Evolutionary conservation across 92 coral and sea anemone species (phyloP), one percentile per base, ranked within the genome.

Genomic region (Siderastrea siderea): DNA sequence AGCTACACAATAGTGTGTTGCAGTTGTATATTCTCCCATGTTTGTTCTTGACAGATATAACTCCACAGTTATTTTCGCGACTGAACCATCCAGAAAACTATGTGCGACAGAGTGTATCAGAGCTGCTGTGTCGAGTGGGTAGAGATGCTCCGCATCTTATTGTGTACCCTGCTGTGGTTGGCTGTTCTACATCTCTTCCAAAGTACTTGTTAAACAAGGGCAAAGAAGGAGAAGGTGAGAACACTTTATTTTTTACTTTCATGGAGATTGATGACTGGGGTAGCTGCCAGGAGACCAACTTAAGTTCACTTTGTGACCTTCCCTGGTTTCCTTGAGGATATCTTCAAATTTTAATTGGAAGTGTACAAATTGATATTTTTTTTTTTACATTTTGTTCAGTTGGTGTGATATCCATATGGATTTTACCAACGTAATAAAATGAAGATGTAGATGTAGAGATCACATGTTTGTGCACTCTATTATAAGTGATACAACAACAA

Each of bases 81-180:
- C 96, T 97, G 68, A 97, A 97, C 49, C 99, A 97, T 72, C 99
- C 99, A 55, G 99, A 97, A 77, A 91, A 88, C 46, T 97, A 97
- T 63, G 99, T 97, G 7, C 94, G 99, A 48, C 98, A 97, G 81
- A 87, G 98, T 72, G 99, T 97, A 47, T 94, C 99, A 13, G 99
- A 97, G 77, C 86, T 97, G 81, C 91, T 97, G 75, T 97, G 99
- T 73, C 98, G 99, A 62, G 96, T 97, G 48, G 98, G 97, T 12
- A 87, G 87, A 83, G 99, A 97, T 87, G 98, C 99, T 16, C 98
- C 99, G 5, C 99, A 97, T 76, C 93, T 97, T 78, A 95, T 97
- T 67, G 95, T 94, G 15, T 97, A 95, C 84, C 98, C 99, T 47
- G 99, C 99, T 15, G 95, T 97, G 45, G 99, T 97, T 4, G 99